Conservation (phyloP, 1,140 invertebrate genomes). For the Acyrthosiphon pisum region DNA sequence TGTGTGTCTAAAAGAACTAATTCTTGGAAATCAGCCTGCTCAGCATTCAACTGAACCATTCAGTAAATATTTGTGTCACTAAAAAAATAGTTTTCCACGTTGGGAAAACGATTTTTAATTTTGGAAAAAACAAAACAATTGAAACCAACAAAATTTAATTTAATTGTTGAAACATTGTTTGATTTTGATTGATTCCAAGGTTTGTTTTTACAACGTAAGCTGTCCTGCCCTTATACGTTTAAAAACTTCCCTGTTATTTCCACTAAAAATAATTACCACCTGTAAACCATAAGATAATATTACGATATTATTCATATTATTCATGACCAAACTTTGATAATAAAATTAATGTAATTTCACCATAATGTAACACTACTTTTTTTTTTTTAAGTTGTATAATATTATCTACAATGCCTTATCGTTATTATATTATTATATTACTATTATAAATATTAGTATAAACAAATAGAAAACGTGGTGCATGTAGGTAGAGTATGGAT, state of each 20-base stretch:
- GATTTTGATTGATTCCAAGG: constrained; percentile 81
- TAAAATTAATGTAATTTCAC: not conserved
- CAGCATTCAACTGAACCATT: constrained; percentile 86
- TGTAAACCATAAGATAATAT: constrained; percentile 61
- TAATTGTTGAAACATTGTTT: constrained; percentile 77
- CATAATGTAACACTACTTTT: not conserved
- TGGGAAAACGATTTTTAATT: constrained; percentile 84
- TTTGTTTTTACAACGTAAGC: constrained; percentile 81
- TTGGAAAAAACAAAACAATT: constrained; percentile 83
- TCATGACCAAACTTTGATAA: not conserved
- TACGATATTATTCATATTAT: not conserved
- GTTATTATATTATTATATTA: no score
- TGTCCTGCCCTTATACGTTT: constrained; percentile 85
- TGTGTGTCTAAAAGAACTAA: constrained; percentile 79
- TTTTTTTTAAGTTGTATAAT: not conserved
- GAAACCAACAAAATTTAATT: constrained; percentile 91
- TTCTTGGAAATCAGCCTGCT: constrained; percentile 81
- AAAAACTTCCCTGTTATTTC: constrained; percentile 87
- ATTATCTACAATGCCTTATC: no score
- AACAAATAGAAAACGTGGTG: no score
- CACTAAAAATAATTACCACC: constrained; percentile 84
- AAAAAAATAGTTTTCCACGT: constrained; percentile 82
- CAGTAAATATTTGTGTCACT: constrained; percentile 87
- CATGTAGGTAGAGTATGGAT: no score
- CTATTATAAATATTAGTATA: not conserved